Evolutionary conservation across 2,797 vertebrate species (phyloP).

Genomic region (Hypotaenidia philippensis): DNA sequence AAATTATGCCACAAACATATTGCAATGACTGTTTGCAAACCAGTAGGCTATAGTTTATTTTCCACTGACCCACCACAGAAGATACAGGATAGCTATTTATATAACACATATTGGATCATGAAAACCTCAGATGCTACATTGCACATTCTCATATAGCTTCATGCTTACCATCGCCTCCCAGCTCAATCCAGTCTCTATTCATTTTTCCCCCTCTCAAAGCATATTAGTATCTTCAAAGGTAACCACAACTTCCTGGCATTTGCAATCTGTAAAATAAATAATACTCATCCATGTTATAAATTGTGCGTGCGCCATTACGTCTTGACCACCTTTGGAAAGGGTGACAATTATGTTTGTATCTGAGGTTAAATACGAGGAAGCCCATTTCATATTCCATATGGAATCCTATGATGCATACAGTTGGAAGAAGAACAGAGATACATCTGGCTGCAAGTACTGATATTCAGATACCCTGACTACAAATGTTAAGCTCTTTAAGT

Average conservation of each 20-base stretch:
- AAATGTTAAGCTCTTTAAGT: neutral
- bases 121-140: neutral
- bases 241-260: constrained; percentile 46
- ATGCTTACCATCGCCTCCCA: neutral
- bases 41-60: neutral
- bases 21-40: neutral
- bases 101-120: neutral
- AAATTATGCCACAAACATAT: neutral
- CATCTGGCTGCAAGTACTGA: neutral
- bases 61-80: neutral
- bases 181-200: neutral
- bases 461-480: neutral
- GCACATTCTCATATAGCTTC: neutral
- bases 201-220: neutral
- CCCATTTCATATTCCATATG: neutral
- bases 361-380: constrained; percentile 4
- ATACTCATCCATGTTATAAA: neutral
- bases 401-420: neutral
- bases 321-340: constrained; percentile 18
- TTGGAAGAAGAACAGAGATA: neutral
- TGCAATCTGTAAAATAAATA: neutral
- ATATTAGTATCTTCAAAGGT: constrained; percentile 9
- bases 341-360: neutral
- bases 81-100: neutral
- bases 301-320: neutral